Evolutionary conservation across 2,888 invertebrate species (phyloP).

Genomic region (Phaedon cochleariae): DNA sequence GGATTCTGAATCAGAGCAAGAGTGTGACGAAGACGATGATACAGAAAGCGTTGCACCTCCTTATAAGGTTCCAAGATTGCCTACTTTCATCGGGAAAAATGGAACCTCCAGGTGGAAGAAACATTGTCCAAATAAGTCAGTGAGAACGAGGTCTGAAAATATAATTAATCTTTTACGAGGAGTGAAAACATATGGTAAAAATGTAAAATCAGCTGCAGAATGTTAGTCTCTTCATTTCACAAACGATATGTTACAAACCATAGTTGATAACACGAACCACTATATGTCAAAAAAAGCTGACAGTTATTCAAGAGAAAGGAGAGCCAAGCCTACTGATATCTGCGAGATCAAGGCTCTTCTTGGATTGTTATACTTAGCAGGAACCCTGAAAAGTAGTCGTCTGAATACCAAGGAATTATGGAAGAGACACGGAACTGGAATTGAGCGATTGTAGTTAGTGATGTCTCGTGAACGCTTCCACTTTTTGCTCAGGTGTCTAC

Average conservation of each 20-base stretch:
- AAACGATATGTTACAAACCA: neutral
- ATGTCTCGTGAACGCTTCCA: slow-evolving; percentile 19
- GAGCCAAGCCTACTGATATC: slow-evolving; percentile 4
- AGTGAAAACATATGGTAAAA: neutral
- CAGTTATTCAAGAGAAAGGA: slow-evolving; percentile 10
- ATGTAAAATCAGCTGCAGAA: neutral
- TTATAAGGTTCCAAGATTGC: too few species aligned
- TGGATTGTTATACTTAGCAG: slow-evolving; percentile 25
- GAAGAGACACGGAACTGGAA: slow-evolving; percentile 22
- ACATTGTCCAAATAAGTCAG: neutral
- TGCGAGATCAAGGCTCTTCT: slow-evolving; percentile 22
- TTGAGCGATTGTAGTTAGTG: slow-evolving; percentile 25
- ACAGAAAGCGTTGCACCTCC: too few species aligned
- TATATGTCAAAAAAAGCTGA: neutral
- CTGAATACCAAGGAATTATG: slow-evolving; percentile 28
- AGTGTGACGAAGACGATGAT: too few species aligned
- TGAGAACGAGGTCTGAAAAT: neutral
- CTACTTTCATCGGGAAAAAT: neutral
- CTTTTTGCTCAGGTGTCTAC: neutral
- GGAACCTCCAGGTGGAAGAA: neutral
- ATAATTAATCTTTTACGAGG: neutral
- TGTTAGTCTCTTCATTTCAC: neutral
- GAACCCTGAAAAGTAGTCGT: slow-evolving; percentile 19
- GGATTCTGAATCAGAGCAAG: too few species aligned
- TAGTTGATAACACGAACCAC: slow-evolving; percentile 19